These are phyloP conservation scores for Drosophila picticornis DNA, from an alignment of 2,888 invertebrate species.

Conservation along the genomic window DNA sequence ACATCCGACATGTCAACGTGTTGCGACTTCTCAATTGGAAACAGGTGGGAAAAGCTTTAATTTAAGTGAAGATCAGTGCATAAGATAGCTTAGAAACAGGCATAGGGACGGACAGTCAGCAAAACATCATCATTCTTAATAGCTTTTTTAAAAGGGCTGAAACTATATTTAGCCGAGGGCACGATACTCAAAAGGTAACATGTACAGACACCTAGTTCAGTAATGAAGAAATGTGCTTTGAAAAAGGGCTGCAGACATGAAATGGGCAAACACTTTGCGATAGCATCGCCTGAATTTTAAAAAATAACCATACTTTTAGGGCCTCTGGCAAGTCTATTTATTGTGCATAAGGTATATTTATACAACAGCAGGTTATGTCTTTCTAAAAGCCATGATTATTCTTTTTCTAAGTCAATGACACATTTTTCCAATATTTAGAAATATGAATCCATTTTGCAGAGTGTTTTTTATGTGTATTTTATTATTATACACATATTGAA, in stretches of 20 bases:
- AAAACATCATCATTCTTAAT: constrained; percentile 5
- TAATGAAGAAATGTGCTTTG: constrained; percentile 4
- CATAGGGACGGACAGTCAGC: constrained; percentile 24
- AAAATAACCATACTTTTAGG: background rate
- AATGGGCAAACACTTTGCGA: constrained; percentile 33
- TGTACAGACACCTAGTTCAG: background rate
- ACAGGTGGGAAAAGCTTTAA: constrained; percentile 38
- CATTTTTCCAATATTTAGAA: background rate
- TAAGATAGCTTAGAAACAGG: constrained; percentile 40
- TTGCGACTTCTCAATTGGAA: constrained; percentile 32
- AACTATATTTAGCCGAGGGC: background rate
- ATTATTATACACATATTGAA: background rate
- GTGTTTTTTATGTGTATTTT: background rate
- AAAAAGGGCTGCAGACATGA: constrained; percentile 32
- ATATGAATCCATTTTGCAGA: background rate
- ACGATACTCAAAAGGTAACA: background rate
- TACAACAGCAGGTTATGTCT: background rate
- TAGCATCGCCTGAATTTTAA: background rate
- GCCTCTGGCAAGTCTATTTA: too few species aligned
- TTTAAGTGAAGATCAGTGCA: constrained; percentile 32
- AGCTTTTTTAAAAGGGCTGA: constrained; percentile 5
- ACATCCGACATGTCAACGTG: constrained; percentile 17
- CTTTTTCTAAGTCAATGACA: background rate
- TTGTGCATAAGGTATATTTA: background rate
- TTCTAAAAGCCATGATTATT: background rate